Evolutionary conservation across 30 jellyfish, hydroid and myxozoan genomes (phyloP).

Genomic region (Aurelia sp.): DNA sequence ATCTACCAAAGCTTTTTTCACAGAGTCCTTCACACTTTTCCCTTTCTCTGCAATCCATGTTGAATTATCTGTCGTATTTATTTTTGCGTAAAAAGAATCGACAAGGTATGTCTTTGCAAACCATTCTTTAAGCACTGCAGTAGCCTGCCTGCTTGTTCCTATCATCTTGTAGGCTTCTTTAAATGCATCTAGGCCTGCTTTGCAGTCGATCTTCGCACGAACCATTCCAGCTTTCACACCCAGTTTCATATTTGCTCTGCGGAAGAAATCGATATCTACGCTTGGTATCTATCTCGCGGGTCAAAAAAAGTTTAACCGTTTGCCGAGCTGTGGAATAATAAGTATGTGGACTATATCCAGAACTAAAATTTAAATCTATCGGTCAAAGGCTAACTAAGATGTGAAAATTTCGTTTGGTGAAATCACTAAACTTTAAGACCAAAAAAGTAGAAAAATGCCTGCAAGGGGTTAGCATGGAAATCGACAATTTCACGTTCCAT

Average conservation of each 20-base stretch:
- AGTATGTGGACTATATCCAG: no score
- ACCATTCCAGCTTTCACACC: conserved; percentile 94
- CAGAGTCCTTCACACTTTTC: conserved; percentile 31
- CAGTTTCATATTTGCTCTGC: conserved; percentile 75
- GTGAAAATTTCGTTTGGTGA: no score
- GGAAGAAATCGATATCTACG: neutral
- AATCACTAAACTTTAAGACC: no score
- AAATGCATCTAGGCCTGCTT: conserved; percentile 90
- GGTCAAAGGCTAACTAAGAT: no score
- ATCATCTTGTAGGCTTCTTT: conserved; percentile 45
- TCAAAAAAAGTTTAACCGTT: no score
- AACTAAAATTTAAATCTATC: no score
- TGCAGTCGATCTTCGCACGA: conserved; percentile 85
- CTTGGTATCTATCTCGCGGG: no score
- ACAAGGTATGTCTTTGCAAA: conserved; percentile 3
- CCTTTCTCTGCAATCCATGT: conserved; percentile 68
- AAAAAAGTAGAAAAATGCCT: no score
- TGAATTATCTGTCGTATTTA: conserved; percentile 5
- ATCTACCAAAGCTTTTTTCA: conserved; percentile 69
- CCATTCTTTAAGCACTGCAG: conserved; percentile 69
- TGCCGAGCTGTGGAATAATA: no score
- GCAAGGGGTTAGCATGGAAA: no score
- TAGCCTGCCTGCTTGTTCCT: conserved; percentile 19
- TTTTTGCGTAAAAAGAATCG: neutral
- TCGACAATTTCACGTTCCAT: no score